phyloP scores from a whole-genome alignment of 53 echinoderm and acorn worm species.

The Luidia sarsii region DNA sequence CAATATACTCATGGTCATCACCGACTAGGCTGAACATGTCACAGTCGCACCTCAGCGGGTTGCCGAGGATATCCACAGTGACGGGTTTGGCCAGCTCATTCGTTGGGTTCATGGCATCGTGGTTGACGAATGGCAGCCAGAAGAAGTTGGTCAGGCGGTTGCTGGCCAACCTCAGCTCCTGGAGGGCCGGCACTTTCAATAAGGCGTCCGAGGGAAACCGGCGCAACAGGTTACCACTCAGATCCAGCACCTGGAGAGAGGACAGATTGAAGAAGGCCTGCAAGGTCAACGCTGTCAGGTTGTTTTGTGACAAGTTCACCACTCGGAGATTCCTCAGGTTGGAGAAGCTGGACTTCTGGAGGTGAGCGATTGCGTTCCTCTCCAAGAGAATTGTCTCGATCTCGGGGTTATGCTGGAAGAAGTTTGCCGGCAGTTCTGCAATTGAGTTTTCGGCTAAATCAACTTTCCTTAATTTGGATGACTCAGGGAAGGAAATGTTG shows the following conservation, averaged over 20 bases:
- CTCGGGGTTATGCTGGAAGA: conserved; percentile 6
- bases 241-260: conserved; percentile 16
- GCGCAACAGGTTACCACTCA: conserved; percentile 11
- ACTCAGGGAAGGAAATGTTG: conserved; percentile 19
- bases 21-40: conserved; percentile 24
- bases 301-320: conserved; percentile 27
- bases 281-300: conserved; percentile 6
- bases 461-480: neutral
- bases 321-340: conserved; percentile 21
- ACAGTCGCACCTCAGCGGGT: conserved; percentile 44
- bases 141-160: conserved; percentile 33
- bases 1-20: neutral
- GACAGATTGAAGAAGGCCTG: conserved; percentile 24
- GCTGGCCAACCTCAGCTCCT: conserved; percentile 5
- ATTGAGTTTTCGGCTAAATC: conserved; percentile 41
- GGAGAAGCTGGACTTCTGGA: conserved; percentile 11
- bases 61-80: conserved; percentile 7
- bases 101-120: neutral
- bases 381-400: conserved; percentile 32
- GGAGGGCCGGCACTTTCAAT: conserved; percentile 4
- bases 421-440: neutral
- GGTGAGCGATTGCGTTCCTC: neutral
- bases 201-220: conserved; percentile 3
- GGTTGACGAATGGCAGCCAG: neutral
- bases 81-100: neutral